A percentile compares a stretch with the other conserved stretches of the same genome.
Evolutionary conservation across 2,113 vertebrate genomes (phyloP).

Genomic region (Syngnathus floridae): DNA sequence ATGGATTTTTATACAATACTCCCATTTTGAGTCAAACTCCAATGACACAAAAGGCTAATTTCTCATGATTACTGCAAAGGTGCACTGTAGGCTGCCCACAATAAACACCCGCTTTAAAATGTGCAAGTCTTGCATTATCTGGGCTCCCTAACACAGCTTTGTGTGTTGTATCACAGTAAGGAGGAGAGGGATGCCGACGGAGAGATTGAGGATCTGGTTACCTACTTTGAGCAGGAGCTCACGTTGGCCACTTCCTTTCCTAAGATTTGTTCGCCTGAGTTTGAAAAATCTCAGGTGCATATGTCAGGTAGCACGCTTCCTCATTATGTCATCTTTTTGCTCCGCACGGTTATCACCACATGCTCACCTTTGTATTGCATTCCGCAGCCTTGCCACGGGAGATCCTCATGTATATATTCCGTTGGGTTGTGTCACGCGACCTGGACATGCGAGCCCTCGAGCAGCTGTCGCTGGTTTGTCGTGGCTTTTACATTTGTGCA

Average conservation of each 20-base stretch:
- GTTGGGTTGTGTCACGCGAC: conserved; percentile 96
- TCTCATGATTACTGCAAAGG: no score
- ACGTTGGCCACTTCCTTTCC: conserved; percentile 77
- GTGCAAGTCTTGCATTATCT: not conserved
- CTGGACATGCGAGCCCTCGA: conserved; percentile 91
- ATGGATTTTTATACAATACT: no score
- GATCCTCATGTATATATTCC: conserved; percentile 96
- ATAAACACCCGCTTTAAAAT: no score
- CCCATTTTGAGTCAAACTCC: no score
- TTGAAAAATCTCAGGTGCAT: conserved; percentile 80
- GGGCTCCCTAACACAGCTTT: not conserved
- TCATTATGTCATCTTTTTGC: not conserved
- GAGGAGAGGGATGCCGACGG: conserved; percentile 77
- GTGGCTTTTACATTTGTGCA: conserved; percentile 96
- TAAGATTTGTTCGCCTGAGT: conserved; percentile 87
- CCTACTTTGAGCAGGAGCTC: conserved; percentile 89
- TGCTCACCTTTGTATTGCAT: not conserved
- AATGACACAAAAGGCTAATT: no score
- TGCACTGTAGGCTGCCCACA: no score
- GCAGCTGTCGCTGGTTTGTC: conserved; percentile 90
- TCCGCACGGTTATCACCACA: not conserved
- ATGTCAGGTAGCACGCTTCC: conserved; percentile 78
- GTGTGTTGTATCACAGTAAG: conserved; percentile 60
- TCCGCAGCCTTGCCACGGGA: conserved; percentile 83
- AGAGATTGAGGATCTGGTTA: conserved; percentile 85